phyloP scores from a whole-genome alignment of 2,113 vertebrate species.

The Bombycilla garrulus region DNA sequence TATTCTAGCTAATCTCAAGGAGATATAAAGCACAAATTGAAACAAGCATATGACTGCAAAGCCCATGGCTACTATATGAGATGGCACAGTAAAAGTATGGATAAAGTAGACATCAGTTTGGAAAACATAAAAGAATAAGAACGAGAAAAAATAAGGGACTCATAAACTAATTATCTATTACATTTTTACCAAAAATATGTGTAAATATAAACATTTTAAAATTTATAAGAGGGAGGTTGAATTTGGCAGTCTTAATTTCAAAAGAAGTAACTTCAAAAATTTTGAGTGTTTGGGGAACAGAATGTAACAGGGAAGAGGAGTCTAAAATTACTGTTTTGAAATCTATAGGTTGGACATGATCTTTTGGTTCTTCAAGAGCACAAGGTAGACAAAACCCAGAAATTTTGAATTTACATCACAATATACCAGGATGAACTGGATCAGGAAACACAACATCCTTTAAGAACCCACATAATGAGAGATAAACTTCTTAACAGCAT shows the following conservation, averaged over 20 bases:
- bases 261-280: neutral
- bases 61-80: neutral
- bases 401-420: neutral
- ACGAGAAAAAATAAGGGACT: rapidly evolving
- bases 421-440: neutral
- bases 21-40: neutral
- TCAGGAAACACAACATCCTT: neutral
- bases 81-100: neutral
- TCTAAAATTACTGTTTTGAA: neutral
- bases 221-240: neutral
- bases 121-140: neutral
- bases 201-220: neutral
- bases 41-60: neutral
- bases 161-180: neutral
- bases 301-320: neutral
- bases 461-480: neutral
- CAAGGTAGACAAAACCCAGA: neutral
- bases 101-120: neutral
- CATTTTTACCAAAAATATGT: neutral
- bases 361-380: neutral
- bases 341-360: rapidly evolving
- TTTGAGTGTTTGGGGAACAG: neutral
- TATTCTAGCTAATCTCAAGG: neutral
- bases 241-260: neutral
- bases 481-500: neutral